A percentile compares a stretch with the other conserved stretches of the same genome.
phyloP scores from a whole-genome alignment of 2,113 vertebrate genomes.

The Aythya baeri region DNA sequence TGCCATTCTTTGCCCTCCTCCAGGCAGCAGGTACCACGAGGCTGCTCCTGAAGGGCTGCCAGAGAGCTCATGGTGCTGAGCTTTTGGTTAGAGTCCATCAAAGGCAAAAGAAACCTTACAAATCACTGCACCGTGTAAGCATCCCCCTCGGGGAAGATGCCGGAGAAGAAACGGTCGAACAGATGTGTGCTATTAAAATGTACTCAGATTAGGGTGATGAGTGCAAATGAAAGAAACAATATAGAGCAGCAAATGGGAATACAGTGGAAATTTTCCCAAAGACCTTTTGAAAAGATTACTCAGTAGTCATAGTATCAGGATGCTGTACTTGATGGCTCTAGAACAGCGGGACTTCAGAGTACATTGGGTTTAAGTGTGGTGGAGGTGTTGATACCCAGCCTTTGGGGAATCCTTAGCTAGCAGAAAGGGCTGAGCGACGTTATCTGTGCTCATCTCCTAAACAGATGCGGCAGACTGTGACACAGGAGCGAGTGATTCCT shows the following conservation, averaged over 20 bases:
- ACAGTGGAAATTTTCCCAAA: not conserved
- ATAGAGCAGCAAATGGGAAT: not conserved
- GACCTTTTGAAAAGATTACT: not conserved
- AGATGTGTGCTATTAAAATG: not conserved
- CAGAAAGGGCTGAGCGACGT: not conserved
- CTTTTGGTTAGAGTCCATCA: not conserved
- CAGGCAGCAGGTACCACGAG: not conserved
- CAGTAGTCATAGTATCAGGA: not conserved
- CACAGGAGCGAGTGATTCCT: not conserved
- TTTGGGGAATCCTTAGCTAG: not conserved
- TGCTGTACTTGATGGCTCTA: not conserved
- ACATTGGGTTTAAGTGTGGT: not conserved
- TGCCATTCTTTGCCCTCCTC: not conserved
- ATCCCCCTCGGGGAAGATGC: not conserved
- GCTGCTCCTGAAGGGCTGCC: not conserved
- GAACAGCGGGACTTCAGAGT: not conserved
- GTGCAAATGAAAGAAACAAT: not conserved
- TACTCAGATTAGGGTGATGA: not conserved
- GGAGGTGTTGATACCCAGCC: not conserved
- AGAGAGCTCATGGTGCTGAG: not conserved
- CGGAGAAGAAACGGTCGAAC: not conserved
- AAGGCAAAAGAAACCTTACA: not conserved
- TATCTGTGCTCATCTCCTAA: not conserved
- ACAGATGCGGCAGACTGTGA: not conserved
- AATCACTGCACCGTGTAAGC: not conserved